phyloP scores from a whole-genome alignment of 2,888 invertebrate genomes.

The Dyspetes luteomarginatus region DNA sequence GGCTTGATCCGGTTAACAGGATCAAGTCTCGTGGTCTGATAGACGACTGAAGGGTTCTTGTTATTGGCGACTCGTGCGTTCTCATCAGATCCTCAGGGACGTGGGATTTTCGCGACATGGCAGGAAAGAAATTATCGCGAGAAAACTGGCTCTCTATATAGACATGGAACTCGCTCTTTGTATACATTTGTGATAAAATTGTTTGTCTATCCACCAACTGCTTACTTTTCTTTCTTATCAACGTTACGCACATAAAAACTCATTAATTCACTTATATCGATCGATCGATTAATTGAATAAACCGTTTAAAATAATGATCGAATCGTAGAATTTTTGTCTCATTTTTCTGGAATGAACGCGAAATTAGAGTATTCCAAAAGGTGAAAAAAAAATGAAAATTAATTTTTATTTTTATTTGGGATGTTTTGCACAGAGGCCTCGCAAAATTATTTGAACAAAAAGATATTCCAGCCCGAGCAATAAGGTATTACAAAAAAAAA shows the following conservation, averaged over 20 bases:
- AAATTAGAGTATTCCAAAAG: neutral
- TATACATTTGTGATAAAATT: constrained; percentile 56
- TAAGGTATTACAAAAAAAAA: no score
- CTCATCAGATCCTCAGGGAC: constrained; percentile 78
- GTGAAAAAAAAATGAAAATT: no score
- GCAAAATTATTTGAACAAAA: no score
- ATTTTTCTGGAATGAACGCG: neutral
- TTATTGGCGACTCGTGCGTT: constrained; percentile 75
- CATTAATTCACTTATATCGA: constrained; percentile 1
- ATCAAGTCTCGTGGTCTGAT: constrained; percentile 76
- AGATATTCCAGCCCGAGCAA: no score
- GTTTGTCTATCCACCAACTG: constrained; percentile 44
- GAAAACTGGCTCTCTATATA: constrained; percentile 26
- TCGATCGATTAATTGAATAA: neutral
- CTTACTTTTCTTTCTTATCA: constrained; percentile 28
- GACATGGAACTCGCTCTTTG: constrained; percentile 24
- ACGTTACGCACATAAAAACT: constrained; percentile 2
- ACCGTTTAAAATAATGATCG: neutral
- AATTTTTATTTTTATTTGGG: no score
- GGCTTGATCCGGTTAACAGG: constrained; percentile 81
- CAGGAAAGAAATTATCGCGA: constrained; percentile 68
- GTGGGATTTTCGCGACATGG: constrained; percentile 60
- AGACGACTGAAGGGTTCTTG: constrained; percentile 75
- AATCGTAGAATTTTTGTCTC: neutral
- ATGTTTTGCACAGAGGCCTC: no score